These are phyloP conservation scores for Aulostomus chinensis DNA, from an alignment of 2,797 vertebrate genomes.

Conservation along the genomic window DNA sequence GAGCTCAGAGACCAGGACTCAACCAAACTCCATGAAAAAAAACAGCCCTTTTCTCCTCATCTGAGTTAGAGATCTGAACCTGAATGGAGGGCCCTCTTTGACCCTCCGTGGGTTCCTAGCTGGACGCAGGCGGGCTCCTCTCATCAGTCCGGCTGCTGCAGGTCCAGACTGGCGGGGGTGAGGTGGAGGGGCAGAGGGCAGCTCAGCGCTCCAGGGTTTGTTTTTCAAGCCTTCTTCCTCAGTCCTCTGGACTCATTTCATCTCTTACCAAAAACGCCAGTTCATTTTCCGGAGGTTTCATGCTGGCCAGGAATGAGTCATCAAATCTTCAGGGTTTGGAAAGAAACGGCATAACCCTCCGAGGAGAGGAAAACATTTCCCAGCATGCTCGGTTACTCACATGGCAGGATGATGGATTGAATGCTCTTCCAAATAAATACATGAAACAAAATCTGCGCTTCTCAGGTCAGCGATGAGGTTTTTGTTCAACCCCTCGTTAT, in stretches of 20 bases:
- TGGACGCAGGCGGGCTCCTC: too few species aligned
- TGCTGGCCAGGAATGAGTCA: constrained; percentile 38
- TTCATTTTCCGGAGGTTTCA: constrained; percentile 35
- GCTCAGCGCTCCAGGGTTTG: too few species aligned
- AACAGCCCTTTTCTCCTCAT: too few species aligned
- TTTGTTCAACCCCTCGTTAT: constrained; percentile 38
- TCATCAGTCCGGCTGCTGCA: too few species aligned
- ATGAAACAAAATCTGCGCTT: constrained; percentile 37
- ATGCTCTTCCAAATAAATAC: constrained; percentile 39
- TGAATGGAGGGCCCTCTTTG: too few species aligned
- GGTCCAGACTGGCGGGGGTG: too few species aligned
- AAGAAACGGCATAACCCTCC: constrained; percentile 7
- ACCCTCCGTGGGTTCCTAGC: too few species aligned
- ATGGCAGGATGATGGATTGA: constrained; percentile 40
- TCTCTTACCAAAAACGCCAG: constrained; percentile 25
- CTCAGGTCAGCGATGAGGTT: constrained; percentile 26
- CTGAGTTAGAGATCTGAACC: too few species aligned
- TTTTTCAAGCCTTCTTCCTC: neutral
- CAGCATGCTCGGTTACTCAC: constrained; percentile 53
- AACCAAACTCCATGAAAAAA: too few species aligned
- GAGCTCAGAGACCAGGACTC: too few species aligned
- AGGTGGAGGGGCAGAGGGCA: too few species aligned
- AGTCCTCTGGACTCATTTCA: constrained; percentile 20
- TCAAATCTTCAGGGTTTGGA: constrained; percentile 45
- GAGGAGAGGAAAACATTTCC: constrained; percentile 39